Base-by-base conservation (phyloP, 1,140 invertebrate species). In the Monomorium pharaonis region DNA sequence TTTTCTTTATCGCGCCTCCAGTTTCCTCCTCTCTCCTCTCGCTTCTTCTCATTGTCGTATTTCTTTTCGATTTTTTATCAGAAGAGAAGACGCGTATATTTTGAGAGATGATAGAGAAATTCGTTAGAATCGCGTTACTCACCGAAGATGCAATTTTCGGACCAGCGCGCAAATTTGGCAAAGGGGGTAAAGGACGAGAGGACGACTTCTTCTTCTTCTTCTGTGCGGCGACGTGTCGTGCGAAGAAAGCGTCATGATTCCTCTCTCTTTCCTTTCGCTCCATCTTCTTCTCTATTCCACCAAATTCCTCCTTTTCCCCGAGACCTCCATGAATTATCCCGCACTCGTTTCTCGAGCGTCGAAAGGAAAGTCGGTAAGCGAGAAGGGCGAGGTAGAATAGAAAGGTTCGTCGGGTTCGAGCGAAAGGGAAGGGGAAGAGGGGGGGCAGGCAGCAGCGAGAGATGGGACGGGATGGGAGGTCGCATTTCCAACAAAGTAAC, bases 271-370 rank as follows among this genome's bases (percentile, higher is more conserved):
- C 18, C 58, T 9, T 18, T 56, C 37, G 56, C 58, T 47, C 51
- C 14, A 16, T 67, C 51, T 67, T 42, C 33, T 75, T 63, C 51
- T 60, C 9, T 37, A 75, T 65, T 49, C 56, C 21, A 33, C 42
- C 56, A 63, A 80, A 85, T 89, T 88, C 72, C 90, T 77, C 56
- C 81, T 81, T 81, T 85, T 85, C 63, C 75, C 33, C 14, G 49
- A 47, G 75, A 85, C 63, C 49, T 63, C 51, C 76, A 78, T 80
- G 84, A 83, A 84, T 86, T 74, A 67, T 72, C 47, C 76, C 67
- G 49, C 78, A 58, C 67, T 83, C 72, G 72, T 51, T 84, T 49
- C 27, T 83, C 54, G 49, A 81, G 49, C 42, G 56, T 37, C 30
- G 81, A 77, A 51, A 63, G 85, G 56, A 75, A 65, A 85, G 69